Conservation (phyloP, 2,113 vertebrate species). For the Mormyrus iriodes region DNA sequence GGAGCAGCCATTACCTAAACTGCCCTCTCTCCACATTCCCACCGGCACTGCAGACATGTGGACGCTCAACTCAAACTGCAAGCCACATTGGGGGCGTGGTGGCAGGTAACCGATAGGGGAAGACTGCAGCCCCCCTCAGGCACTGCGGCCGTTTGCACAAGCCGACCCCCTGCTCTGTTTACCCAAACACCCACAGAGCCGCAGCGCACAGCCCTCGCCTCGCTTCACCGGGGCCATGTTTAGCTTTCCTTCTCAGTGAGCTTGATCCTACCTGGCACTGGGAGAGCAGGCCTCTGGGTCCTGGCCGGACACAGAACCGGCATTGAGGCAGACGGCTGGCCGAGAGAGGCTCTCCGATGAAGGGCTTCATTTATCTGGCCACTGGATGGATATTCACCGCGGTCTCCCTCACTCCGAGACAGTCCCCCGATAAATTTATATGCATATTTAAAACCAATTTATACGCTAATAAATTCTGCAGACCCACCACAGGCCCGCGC, state of each 20-base stretch:
- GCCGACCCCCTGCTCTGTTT: constrained; percentile 39
- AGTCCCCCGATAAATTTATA: constrained; percentile 50
- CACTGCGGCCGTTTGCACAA: constrained; percentile 46
- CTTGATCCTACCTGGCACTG: constrained; percentile 56
- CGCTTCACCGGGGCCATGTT: constrained; percentile 38
- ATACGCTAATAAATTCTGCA: constrained; percentile 58
- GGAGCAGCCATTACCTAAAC: background rate
- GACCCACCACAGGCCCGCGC: constrained; percentile 59
- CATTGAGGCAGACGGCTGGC: constrained; percentile 52
- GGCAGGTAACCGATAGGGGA: constrained; percentile 22
- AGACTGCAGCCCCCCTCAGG: constrained; percentile 39
- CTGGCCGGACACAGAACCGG: constrained; percentile 52
- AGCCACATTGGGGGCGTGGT: background rate
- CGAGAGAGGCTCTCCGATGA: constrained; percentile 54
- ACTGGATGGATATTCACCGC: constrained; percentile 55
- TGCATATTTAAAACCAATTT: constrained; percentile 62
- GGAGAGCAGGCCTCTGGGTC: constrained; percentile 45
- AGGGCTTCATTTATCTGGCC: constrained; percentile 47
- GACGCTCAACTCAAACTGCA: background rate
- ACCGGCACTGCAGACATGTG: background rate
- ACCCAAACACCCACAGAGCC: constrained; percentile 50
- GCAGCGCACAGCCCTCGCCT: constrained; percentile 28
- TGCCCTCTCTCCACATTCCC: background rate
- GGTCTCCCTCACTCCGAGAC: constrained; percentile 55
- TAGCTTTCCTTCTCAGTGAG: constrained; percentile 41